Evolutionary conservation across 2,888 invertebrate genomes (phyloP), one percentile per base, ranked within the genome.

Genomic region (Macropis europaea): DNA sequence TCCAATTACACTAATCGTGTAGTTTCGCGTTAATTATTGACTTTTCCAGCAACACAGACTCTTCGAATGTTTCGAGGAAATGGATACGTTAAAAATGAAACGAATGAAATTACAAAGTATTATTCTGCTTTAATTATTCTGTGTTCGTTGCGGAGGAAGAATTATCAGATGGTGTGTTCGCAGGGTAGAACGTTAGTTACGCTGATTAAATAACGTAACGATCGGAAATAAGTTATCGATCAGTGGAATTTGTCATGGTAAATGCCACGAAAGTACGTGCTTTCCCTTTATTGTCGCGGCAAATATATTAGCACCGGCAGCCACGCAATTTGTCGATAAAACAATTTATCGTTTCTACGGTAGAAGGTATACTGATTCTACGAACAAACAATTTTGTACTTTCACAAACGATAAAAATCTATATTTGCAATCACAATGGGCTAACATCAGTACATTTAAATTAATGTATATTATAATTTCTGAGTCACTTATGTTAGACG

Each of bases 281-380:
- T 45, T 40, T 28, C 28, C 19, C 28, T 15, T 47, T 61, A 61
- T 62, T 62, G 47, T 15, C 36, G 6, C 19, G 36, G n/a, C 15
- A 56, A 60, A 60, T 48, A 26, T 42, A 70, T 68, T n/a, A n/a
- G 48, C n/a, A 7, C 26, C 42, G 53, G 32, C 17, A 13, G 34
- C 42, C 22, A n/a, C 40, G 17, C 42, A 3, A 50, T 30, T 57
- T 24, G 52, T 64, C 68, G 68, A 68, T 68, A 61, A 63, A 62
- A 28, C 61, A 43, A 73, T 73, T 73, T 63, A 42, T 61, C 34
- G 40, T 9, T 38, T 38, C 26, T 32, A 28, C 22, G 11, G 9
- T 15, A 5, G 11, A 38, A 17, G 11, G 9, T 54, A 42, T 53
- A 54, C 7, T 19, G 9, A 2, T 17, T 13, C 38, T 15, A 30